Conservation (phyloP, 1,140 invertebrate genomes). For the Bombus balteatus region DNA sequence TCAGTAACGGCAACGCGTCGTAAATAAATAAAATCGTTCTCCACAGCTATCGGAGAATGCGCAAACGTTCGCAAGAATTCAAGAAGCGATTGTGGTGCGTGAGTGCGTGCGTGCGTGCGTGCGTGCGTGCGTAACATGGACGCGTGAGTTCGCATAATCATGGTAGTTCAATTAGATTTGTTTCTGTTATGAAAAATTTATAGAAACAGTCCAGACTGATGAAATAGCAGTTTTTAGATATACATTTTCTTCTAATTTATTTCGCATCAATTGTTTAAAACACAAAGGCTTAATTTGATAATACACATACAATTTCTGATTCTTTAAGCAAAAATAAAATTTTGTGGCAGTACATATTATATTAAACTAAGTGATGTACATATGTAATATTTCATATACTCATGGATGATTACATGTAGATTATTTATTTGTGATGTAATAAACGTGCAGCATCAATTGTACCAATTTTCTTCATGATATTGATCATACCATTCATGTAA, state of each 20-base stretch:
- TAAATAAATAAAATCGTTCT: constrained; percentile 60
- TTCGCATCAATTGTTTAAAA: background rate
- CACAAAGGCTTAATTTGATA: background rate
- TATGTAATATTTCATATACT: background rate
- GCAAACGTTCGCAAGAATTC: constrained; percentile 56
- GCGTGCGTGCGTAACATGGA: constrained; percentile 15
- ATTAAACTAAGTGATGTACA: too few relatives aligned
- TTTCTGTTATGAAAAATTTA: constrained; percentile 3
- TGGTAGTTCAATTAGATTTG: background rate
- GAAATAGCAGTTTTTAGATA: background rate
- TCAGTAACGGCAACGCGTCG: constrained; percentile 15
- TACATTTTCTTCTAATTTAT: background rate
- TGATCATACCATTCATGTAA: background rate
- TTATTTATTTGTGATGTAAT: background rate
- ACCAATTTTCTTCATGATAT: background rate
- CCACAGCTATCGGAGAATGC: constrained; percentile 51
- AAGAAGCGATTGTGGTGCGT: constrained; percentile 34
- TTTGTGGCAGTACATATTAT: background rate
- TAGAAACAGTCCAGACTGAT: background rate
- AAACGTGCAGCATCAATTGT: background rate
- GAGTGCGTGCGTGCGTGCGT: constrained; percentile 8
- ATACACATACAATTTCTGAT: background rate
- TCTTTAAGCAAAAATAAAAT: background rate
- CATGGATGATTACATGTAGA: background rate
- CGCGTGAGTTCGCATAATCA: constrained; percentile 24